Evolutionary conservation across 2,797 vertebrate genomes (phyloP).

Genomic region (Amphiprion clarkii): DNA sequence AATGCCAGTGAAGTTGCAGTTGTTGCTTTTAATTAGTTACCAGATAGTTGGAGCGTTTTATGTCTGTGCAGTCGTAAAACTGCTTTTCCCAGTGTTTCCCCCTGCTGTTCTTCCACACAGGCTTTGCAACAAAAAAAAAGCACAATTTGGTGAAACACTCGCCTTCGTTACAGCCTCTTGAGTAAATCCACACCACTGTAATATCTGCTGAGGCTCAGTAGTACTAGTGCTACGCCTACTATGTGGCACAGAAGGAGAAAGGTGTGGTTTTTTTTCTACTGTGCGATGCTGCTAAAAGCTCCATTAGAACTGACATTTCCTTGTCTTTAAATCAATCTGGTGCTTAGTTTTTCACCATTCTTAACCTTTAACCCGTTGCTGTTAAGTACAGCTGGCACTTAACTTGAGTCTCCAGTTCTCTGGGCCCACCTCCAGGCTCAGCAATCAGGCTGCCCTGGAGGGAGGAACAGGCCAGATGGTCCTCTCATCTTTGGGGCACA

Average conservation of each 20-base stretch:
- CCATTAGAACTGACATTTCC: constrained; percentile 4
- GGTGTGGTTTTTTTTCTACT: constrained; percentile 12
- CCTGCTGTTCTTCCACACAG: constrained; percentile 31
- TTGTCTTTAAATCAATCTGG: constrained; percentile 17
- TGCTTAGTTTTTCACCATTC: constrained; percentile 33
- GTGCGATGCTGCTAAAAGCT: background rate
- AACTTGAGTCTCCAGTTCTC: constrained; percentile 60
- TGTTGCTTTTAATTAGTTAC: constrained; percentile 20
- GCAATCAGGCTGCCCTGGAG: constrained; percentile 69
- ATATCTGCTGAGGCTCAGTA: background rate
- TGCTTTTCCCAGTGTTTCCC: background rate
- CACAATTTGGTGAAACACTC: constrained; percentile 3
- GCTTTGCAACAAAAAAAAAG: constrained; percentile 24
- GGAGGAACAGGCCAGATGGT: constrained; percentile 79
- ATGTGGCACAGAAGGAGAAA: constrained; percentile 22
- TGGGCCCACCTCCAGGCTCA: constrained; percentile 70
- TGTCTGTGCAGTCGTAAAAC: constrained; percentile 40
- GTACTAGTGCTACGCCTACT: background rate
- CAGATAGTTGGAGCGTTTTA: constrained; percentile 9
- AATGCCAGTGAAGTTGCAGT: constrained; percentile 13
- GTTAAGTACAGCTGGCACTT: constrained; percentile 72
- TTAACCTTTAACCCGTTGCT: constrained; percentile 64
- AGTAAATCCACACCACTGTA: constrained; percentile 13
- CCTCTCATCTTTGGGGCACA: constrained; percentile 67
- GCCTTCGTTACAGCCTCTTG: constrained; percentile 9